These are phyloP conservation scores for Pectinophora gossypiella DNA, from an alignment of 1,140 invertebrate genomes.

Conservation along the genomic window DNA sequence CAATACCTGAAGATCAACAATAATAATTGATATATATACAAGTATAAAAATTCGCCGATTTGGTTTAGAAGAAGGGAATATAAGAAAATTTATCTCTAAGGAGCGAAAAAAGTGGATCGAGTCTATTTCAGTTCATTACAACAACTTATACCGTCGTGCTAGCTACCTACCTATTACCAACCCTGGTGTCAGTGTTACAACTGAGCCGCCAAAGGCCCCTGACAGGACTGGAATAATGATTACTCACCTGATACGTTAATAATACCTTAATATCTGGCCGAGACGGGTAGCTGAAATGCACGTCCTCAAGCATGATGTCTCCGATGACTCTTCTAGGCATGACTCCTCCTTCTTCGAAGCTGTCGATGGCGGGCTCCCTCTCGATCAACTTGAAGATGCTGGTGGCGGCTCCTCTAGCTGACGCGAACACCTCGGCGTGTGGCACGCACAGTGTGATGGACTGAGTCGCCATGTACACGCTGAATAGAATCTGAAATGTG, in stretches of 20 bases:
- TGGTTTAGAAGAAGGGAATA: too few species aligned
- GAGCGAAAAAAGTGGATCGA: too few species aligned
- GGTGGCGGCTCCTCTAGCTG: conserved; percentile 44
- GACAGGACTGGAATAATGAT: background rate
- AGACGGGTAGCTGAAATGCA: conserved; percentile 88
- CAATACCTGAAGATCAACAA: conserved; percentile 64
- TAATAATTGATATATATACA: too few species aligned
- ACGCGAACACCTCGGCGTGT: conserved; percentile 80
- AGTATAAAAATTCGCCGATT: too few species aligned
- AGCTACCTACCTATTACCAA: too few species aligned
- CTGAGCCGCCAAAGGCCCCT: too few species aligned
- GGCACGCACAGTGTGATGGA: conserved; percentile 88
- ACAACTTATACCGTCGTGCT: too few species aligned
- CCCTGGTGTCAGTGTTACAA: too few species aligned
- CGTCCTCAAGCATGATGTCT: conserved; percentile 83
- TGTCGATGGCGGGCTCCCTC: conserved; percentile 45
- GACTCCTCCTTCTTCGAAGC: conserved; percentile 77
- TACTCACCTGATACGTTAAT: background rate
- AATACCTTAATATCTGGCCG: conserved; percentile 81
- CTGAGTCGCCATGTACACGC: conserved; percentile 87
- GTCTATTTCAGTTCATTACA: too few species aligned
- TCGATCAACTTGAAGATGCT: conserved; percentile 53
- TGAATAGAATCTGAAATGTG: conserved; percentile 83
- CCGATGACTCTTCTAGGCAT: conserved; percentile 79
- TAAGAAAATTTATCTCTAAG: too few species aligned